Base-by-base conservation (phyloP, 2,113 vertebrate genomes). In the Alosa alosa region DNA sequence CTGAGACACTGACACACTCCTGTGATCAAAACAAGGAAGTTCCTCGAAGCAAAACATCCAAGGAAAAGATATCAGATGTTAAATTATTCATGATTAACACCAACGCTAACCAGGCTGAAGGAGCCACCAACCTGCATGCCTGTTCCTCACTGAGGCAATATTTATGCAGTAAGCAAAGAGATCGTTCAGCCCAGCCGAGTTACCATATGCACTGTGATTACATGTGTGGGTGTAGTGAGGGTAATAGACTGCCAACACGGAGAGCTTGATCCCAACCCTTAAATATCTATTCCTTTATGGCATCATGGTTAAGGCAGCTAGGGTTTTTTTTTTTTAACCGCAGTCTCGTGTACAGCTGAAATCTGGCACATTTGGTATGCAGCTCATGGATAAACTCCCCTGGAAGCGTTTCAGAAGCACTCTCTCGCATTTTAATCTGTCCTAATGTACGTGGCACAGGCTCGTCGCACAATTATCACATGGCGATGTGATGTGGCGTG, bases 331-430 rank as follows among this genome's bases (percentile, higher is more conserved):
- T 31, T 15, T 36, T 78, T 4, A 78, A 17, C 31, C 4, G 72
- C 72, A 39, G 3, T 39, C 72, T 36, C 31, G 5, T 15, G 31
- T 41, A 36, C 31, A 39, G 72, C 72, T 31, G 15, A 39, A 39
- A 25, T 15, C 11, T 17, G 20, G 47, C 46, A 45, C 2, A 17
- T 57, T 86, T 86, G 57, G 55, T 15, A 85, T 86, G 64, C 49
- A 83, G 83, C 57, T 86, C 57, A 47, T 47, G 41, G 22, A 44
- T 60, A 41, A 39, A 52, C 39, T 57, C 82, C 18, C 20, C 52
- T 68, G 22, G 39, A 78, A 39, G 36, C 9, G n/a, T 20, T 44
- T 64, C n/a, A 44, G 81, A 22, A 0, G 50, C 78, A n/a, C 45
- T 18, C 25, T n/a, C 45, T 84, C 41, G 52, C 60, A 57, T 50